phyloP scores from a whole-genome alignment of 2,888 invertebrate species.

The Eilema griseolum region DNA sequence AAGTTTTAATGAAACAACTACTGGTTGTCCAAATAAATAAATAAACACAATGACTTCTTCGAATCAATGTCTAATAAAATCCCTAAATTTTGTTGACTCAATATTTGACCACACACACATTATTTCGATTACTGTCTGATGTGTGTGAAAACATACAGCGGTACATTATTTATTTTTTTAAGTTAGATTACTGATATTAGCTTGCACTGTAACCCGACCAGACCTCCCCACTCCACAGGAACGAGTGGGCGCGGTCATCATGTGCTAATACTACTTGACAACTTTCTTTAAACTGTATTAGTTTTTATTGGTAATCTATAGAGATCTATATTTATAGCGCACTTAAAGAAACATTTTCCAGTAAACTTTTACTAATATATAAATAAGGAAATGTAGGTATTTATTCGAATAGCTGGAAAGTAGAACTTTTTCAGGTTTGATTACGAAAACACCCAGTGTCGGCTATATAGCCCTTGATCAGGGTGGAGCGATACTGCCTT shows the following conservation, averaged over 20 bases:
- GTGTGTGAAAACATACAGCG: not conserved
- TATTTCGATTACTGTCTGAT: not conserved
- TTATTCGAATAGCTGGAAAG: not conserved
- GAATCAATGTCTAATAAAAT: too few relatives aligned
- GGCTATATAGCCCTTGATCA: too few relatives aligned
- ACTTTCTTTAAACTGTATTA: not conserved
- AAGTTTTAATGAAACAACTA: too few relatives aligned
- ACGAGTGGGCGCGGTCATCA: conserved; percentile 43
- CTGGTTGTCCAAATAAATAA: too few relatives aligned
- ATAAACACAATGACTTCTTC: too few relatives aligned
- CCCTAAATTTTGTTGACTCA: too few relatives aligned
- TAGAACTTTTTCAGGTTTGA: not conserved
- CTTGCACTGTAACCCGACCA: conserved; percentile 16
- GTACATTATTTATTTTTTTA: not conserved
- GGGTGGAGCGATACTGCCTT: not conserved
- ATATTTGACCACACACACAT: too few relatives aligned
- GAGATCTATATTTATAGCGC: not conserved
- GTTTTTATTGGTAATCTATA: not conserved
- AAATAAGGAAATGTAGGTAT: not conserved
- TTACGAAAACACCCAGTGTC: not conserved
- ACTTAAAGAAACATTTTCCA: too few relatives aligned
- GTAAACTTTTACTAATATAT: too few relatives aligned
- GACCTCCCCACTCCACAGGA: conserved; percentile 16
- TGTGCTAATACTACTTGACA: not conserved
- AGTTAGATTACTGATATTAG: conserved; percentile 12